Evolutionary conservation across 1,140 invertebrate species (phyloP).

Genomic region (Drosophila azteca): DNA sequence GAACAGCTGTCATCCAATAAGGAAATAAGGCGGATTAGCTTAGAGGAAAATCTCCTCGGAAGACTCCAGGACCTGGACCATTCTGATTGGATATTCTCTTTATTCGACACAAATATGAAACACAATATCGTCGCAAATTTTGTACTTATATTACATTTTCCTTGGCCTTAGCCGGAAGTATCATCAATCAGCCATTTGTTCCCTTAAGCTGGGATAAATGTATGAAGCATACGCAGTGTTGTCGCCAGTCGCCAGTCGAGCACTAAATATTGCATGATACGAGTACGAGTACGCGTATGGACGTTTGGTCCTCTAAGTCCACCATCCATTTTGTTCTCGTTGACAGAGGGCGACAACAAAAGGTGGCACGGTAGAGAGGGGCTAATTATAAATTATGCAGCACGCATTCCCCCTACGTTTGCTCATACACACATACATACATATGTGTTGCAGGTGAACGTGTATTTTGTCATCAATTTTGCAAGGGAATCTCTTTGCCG

Average conservation of each 20-base stretch:
- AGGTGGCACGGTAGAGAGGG: constrained; percentile 5
- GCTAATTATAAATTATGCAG: constrained; percentile 71
- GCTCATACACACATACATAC: background rate
- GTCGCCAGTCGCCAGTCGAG: background rate
- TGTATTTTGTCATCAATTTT: constrained; percentile 61
- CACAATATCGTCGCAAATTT: constrained; percentile 9
- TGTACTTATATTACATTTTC: constrained; percentile 17
- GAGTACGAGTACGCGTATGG: background rate
- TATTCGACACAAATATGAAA: background rate
- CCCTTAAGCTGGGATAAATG: background rate
- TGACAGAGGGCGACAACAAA: constrained; percentile 38
- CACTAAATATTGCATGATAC: constrained; percentile 26
- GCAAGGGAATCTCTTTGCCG: constrained; percentile 36
- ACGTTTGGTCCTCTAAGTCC: constrained; percentile 5
- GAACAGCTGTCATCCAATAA: too few relatives aligned
- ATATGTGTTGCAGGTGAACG: constrained; percentile 42
- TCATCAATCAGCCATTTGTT: constrained; percentile 40
- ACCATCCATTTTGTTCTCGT: constrained; percentile 21
- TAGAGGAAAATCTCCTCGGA: too few relatives aligned
- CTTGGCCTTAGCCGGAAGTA: constrained; percentile 17
- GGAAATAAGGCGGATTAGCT: too few relatives aligned
- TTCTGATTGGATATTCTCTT: background rate
- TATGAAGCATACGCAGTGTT: constrained; percentile 34
- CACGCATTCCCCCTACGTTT: background rate
- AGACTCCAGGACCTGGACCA: background rate